These are phyloP conservation scores for Dilophus febrilis DNA, from an alignment of 2,888 invertebrate species.

Conservation along the genomic window DNA sequence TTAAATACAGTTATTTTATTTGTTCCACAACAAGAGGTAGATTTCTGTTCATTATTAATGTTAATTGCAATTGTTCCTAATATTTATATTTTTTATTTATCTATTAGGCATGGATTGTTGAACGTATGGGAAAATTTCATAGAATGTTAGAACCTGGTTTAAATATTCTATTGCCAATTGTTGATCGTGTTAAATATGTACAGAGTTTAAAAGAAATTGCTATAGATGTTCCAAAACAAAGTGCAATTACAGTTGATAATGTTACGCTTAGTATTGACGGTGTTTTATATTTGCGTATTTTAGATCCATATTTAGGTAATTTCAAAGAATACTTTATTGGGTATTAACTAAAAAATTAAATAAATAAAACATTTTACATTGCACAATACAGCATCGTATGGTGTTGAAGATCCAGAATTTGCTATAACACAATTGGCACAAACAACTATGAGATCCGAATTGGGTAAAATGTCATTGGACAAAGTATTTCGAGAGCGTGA, in stretches of 20 bases:
- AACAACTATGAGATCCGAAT: conserved; percentile 98
- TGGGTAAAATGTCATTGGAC: conserved; percentile 70
- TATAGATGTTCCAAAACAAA: conserved; percentile 96
- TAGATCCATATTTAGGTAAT: conserved; percentile 75
- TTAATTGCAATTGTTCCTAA: no score
- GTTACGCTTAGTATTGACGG: conserved; percentile 94
- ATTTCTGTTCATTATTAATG: no score
- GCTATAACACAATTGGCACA: conserved; percentile 97
- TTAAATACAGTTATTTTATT: conserved; percentile 89
- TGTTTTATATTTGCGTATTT: conserved; percentile 83
- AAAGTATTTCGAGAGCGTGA: conserved; percentile 95
- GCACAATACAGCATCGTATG: conserved; percentile 68
- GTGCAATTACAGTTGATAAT: conserved; percentile 95
- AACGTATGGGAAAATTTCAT: conserved; percentile 95
- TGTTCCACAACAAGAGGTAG: conserved; percentile 96
- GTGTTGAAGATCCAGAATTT: conserved; percentile 98
- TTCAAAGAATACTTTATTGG: not conserved
- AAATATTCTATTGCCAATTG: conserved; percentile 76
- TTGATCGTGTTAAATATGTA: conserved; percentile 91
- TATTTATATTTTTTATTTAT: conserved; percentile 22
- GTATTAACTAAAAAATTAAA: not conserved
- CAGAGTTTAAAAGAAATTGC: conserved; percentile 98
- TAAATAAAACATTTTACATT: conserved; percentile 1
- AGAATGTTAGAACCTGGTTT: conserved; percentile 87
- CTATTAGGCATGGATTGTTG: conserved; percentile 95